A percentile compares a stretch with the other conserved stretches of the same genome.
phyloP scores from a whole-genome alignment of 2,888 invertebrate species.

The Leptodirus hochenwartii region DNA sequence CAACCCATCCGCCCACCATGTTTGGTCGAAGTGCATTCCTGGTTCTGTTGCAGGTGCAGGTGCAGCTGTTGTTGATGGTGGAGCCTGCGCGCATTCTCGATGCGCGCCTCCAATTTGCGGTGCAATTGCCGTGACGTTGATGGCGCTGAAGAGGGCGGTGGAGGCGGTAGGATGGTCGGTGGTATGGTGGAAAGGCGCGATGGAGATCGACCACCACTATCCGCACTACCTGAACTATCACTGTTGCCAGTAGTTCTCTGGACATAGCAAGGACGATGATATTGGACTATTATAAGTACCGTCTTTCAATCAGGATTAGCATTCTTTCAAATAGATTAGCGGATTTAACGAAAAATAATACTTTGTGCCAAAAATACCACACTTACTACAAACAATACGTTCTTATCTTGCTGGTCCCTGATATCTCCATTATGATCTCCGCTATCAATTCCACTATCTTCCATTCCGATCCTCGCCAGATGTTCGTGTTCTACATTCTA shows the following conservation, averaged over 20 bases:
- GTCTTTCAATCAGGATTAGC: too few species aligned
- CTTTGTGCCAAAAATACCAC: too few species aligned
- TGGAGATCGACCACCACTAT: slow-evolving; percentile 23
- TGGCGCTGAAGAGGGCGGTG: slow-evolving; percentile 15
- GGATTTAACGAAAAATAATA: too few species aligned
- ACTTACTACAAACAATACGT: too few species aligned
- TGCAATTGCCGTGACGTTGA: slow-evolving; percentile 23
- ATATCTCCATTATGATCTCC: slow-evolving; percentile 29
- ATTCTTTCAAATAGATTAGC: too few species aligned
- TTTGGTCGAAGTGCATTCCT: slow-evolving; percentile 5
- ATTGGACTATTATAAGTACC: too few species aligned
- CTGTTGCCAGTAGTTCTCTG: too few species aligned
- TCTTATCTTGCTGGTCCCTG: too few species aligned
- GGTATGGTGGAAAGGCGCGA: slow-evolving; percentile 16
- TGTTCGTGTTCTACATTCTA: too few species aligned
- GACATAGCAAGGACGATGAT: too few species aligned
- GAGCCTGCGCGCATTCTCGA: slow-evolving; percentile 27
- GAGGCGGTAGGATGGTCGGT: slow-evolving; percentile 22
- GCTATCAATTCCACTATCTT: slow-evolving; percentile 35
- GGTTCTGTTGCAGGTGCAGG: not conserved
- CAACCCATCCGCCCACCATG: too few species aligned
- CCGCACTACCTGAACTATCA: slow-evolving; percentile 25
- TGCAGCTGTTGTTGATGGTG: slow-evolving; percentile 26
- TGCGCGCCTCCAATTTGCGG: slow-evolving; percentile 25
- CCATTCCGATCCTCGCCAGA: too few species aligned